Evolutionary conservation across 1,140 invertebrate genomes (phyloP).

Genomic region (Cyphomyrmex costatus): DNA sequence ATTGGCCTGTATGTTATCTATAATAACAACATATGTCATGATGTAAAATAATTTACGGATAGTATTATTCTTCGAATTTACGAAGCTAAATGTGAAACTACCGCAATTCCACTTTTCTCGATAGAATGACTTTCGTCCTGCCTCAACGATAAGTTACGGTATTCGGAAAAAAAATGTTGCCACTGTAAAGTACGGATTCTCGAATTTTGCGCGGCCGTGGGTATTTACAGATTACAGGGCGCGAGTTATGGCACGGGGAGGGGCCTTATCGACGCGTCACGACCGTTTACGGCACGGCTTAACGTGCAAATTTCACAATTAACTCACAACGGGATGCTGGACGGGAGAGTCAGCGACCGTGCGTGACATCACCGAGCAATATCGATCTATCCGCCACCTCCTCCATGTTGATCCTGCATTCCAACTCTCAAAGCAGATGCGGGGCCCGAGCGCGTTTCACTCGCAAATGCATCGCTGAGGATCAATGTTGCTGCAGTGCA

Average conservation of each 20-base stretch:
- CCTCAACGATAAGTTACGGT: background rate
- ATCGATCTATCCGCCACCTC: slow-evolving; percentile 77
- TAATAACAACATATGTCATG: slow-evolving; percentile 5
- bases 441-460: slow-evolving; percentile 48
- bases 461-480: no score
- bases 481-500: no score
- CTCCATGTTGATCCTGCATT: slow-evolving; percentile 82
- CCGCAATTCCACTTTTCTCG: background rate
- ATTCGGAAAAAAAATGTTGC: slow-evolving; percentile 38
- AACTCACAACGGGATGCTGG: slow-evolving; percentile 73
- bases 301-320: slow-evolving; percentile 45
- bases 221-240: background rate
- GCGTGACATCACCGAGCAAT: slow-evolving; percentile 76
- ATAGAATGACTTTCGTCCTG: background rate
- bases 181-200: background rate
- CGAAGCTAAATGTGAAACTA: background rate
- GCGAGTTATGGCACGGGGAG: background rate
- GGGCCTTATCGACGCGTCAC: background rate
- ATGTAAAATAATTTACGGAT: background rate
- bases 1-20: background rate
- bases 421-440: slow-evolving; percentile 78
- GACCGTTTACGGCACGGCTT: slow-evolving; percentile 1
- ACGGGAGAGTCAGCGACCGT: slow-evolving; percentile 73
- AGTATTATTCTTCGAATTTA: background rate
- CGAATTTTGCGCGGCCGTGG: slow-evolving; percentile 58